Percentiles rank a stretch among this genome's conserved stretches.
Conservation (phyloP, 2,113 vertebrate species). For the Gadus chalcogrammus region DNA sequence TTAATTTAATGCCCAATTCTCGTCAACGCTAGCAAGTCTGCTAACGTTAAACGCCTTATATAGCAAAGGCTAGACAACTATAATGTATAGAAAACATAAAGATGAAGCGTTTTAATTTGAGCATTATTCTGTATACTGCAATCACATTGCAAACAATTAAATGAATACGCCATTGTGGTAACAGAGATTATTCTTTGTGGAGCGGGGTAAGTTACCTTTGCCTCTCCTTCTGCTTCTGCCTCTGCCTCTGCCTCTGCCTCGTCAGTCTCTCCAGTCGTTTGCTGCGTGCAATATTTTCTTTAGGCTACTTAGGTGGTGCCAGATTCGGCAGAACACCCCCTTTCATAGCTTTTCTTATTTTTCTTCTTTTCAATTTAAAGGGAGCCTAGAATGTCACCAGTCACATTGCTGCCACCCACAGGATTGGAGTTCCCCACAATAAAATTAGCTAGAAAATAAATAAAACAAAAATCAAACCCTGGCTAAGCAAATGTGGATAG, state of each 20-base stretch:
- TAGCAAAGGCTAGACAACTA: neutral
- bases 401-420: too few species aligned
- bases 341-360: neutral
- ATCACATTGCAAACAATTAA: neutral
- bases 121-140: too few species aligned
- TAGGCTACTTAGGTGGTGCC: conserved; percentile 48
- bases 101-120: neutral
- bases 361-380: too few species aligned
- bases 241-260: conserved; percentile 21
- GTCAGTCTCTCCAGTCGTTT: conserved; percentile 27
- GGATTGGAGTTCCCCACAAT: too few species aligned
- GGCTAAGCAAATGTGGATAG: too few species aligned
- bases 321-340: conserved; percentile 34
- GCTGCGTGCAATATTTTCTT: conserved; percentile 52
- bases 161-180: neutral
- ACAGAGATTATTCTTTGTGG: neutral
- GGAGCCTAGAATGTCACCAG: too few species aligned
- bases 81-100: neutral
- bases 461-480: too few species aligned
- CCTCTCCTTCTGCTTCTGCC: conserved; percentile 18
- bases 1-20: conserved; percentile 23
- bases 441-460: too few species aligned
- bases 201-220: neutral
- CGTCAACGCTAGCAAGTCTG: conserved; percentile 22
- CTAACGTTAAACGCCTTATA: neutral